phyloP scores from a whole-genome alignment of 2,797 vertebrate species.

The Erithacus rubecula region DNA sequence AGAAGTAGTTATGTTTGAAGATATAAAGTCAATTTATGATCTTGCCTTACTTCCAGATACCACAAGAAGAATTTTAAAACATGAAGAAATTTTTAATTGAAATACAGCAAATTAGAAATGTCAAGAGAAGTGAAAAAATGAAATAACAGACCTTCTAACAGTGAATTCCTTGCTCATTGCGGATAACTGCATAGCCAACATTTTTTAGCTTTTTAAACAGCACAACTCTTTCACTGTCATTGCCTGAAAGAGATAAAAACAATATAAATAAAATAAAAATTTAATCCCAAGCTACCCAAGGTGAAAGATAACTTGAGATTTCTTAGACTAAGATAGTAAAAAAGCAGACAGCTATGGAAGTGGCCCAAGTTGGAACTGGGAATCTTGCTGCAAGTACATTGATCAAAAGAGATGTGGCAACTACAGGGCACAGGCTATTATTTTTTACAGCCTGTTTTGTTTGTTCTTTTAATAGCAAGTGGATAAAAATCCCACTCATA shows the following conservation, averaged over 20 bases:
- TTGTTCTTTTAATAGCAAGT: conserved; percentile 37
- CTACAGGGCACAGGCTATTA: background rate
- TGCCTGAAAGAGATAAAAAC: background rate
- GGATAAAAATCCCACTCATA: background rate
- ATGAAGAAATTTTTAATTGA: background rate
- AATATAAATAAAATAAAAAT: background rate
- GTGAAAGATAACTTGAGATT: background rate
- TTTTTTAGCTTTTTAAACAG: background rate
- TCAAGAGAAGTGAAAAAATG: background rate
- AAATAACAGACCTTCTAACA: background rate
- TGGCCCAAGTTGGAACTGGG: background rate
- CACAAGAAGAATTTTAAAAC: background rate
- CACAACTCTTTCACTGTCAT: background rate
- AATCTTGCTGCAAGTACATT: background rate
- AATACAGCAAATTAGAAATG: background rate
- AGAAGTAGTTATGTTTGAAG: background rate
- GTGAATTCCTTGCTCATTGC: background rate
- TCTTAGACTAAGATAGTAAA: background rate
- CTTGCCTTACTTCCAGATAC: background rate
- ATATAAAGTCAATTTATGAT: background rate
- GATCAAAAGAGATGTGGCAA: background rate
- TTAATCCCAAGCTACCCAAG: background rate
- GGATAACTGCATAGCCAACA: background rate
- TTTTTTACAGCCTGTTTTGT: conserved; percentile 18
- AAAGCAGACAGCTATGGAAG: background rate